These are phyloP conservation scores for Mechanitis messenoides DNA, from an alignment of 2,888 invertebrate species.

Conservation along the genomic window DNA sequence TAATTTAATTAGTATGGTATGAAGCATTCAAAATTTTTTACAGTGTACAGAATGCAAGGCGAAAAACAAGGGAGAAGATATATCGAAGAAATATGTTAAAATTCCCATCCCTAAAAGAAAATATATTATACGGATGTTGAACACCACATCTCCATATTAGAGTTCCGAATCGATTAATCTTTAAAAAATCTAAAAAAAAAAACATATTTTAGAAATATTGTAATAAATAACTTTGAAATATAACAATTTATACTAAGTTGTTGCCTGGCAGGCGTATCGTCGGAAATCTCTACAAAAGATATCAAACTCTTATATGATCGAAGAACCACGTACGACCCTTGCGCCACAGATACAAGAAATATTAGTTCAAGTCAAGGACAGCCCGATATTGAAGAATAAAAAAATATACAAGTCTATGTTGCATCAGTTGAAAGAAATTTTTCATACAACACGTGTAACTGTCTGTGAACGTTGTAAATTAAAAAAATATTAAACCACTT, in stretches of 20 bases:
- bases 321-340: conserved; percentile 31
- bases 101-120: conserved; percentile 50
- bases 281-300: conserved; percentile 5
- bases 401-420: conserved; percentile 36
- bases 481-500: neutral
- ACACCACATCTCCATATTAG: conserved; percentile 49
- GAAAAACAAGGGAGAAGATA: conserved; percentile 27
- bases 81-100: conserved; percentile 42
- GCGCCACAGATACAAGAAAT: conserved; percentile 44
- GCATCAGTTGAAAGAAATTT: conserved; percentile 42
- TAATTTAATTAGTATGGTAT: neutral
- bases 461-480: conserved; percentile 38
- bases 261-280: conserved; percentile 18
- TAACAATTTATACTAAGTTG: conserved; percentile 4
- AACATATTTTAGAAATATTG: neutral
- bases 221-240: neutral
- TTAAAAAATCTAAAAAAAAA: no score
- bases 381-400: conserved; percentile 40
- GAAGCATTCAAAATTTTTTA: conserved; percentile 9
- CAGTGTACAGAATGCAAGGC: conserved; percentile 23
- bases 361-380: conserved; percentile 41
- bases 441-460: conserved; percentile 35
- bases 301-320: neutral
- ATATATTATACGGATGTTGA: conserved; percentile 47
- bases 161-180: neutral